These are phyloP conservation scores for Embiotoca jacksoni DNA, from an alignment of 2,113 vertebrate species.

Conservation along the genomic window DNA sequence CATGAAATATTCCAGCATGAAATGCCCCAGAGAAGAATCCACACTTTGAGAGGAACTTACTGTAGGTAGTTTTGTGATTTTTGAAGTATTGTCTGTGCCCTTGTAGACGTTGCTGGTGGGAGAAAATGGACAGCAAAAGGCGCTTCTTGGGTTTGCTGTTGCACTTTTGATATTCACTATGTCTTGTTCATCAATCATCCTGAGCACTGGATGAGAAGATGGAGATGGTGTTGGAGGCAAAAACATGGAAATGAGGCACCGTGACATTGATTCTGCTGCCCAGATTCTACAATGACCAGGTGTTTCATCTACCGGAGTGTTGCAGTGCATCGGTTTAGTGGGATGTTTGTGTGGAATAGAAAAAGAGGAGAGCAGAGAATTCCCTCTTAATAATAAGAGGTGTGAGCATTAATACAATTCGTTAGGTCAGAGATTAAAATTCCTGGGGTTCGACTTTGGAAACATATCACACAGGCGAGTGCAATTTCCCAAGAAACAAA, in stretches of 20 bases:
- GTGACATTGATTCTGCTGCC: constrained; percentile 81
- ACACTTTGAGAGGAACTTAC: constrained; percentile 18
- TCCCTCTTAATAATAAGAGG: constrained; percentile 31
- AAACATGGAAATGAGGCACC: constrained; percentile 83
- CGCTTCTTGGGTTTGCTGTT: constrained; percentile 81
- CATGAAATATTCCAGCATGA: constrained; percentile 23
- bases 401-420: constrained; percentile 24
- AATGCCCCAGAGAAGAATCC: constrained; percentile 39
- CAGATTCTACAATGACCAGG: constrained; percentile 82
- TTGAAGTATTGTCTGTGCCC: constrained; percentile 28
- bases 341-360: background rate
- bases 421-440: constrained; percentile 42
- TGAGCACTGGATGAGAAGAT: constrained; percentile 85
- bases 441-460: constrained; percentile 24
- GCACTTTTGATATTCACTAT: constrained; percentile 51
- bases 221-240: constrained; percentile 62
- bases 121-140: constrained; percentile 84
- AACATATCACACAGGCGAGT: background rate
- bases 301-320: constrained; percentile 1
- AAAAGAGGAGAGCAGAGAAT: constrained; percentile 30
- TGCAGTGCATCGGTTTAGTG: constrained; percentile 1
- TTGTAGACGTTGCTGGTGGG: constrained; percentile 77
- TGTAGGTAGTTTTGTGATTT: constrained; percentile 37
- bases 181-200: constrained; percentile 56
- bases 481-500: no score